phyloP scores from a whole-genome alignment of 2,113 vertebrate species.

The Hippolais icterina region DNA sequence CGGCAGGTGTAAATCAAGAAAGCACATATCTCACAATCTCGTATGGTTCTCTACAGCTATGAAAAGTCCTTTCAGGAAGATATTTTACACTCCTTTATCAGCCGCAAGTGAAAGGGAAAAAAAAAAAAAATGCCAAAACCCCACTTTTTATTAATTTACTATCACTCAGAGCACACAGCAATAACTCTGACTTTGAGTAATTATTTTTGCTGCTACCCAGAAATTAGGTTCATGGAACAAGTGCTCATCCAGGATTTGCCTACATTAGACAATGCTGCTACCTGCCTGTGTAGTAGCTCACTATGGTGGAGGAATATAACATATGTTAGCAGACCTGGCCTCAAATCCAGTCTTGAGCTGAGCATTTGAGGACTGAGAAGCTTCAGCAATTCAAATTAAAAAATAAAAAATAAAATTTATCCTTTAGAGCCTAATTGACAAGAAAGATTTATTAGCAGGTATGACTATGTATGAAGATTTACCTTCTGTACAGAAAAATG shows the following conservation, averaged over 20 bases:
- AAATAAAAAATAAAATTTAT: not conserved
- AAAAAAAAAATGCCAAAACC: not conserved
- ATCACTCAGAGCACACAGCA: not conserved
- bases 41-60: not conserved
- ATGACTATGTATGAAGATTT: not conserved
- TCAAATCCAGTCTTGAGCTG: not conserved
- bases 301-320: not conserved
- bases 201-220: not conserved
- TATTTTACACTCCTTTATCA: not conserved
- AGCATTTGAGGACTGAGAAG: not conserved
- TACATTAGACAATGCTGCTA: not conserved
- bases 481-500: not conserved
- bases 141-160: not conserved
- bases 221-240: not conserved
- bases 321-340: not conserved
- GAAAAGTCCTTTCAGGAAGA: not conserved
- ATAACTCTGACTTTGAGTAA: not conserved
- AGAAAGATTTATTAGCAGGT: not conserved
- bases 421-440: not conserved
- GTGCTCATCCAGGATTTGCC: not conserved
- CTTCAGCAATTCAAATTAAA: not conserved
- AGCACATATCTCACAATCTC: not conserved
- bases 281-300: not conserved
- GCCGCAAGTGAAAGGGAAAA: not conserved
- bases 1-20: not conserved